Evolutionary conservation across 92 coral and sea anemone genomes (phyloP), one percentile per base, ranked within the genome.

Genomic region (Epizoanthus illoricatus): DNA sequence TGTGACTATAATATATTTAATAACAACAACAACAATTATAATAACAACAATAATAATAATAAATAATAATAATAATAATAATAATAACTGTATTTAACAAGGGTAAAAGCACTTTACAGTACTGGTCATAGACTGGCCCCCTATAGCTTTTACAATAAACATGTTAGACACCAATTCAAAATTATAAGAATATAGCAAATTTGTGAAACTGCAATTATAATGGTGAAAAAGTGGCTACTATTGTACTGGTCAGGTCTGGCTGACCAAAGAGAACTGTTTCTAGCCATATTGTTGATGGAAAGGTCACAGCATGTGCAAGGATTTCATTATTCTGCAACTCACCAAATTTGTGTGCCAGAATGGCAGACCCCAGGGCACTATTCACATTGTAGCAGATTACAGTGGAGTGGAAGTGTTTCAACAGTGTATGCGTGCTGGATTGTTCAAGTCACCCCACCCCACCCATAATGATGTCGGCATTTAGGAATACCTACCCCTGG

Each of bases 301-400:
- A 52, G 9, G 3, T 10, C 10, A 6, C 42, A 23, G 36, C 71
- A 7, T 16, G n/a, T 7, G 11, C 20, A 65, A 23, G 11, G 12
- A 39, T 66, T 66, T 12, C 7, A 28, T 66, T 65, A 21, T 18
- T 65, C 24, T 67, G 13, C 9, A 41, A 67, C 45, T 33, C 33
- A 67, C 6, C 33, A 28, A 67, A 67, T 67, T 24, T 65, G 43
- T 2, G 43, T 21, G 70, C 49, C 49, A 43, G 49, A 43, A 43
- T 43, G 49, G 49, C 3, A 5, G 49, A 92, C 95, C 80, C 97
- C 97, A 1, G 94, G 97, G 62, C 82, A 78, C 47, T 87, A 85
- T 13, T 85, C 86, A 11, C 81, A 85, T 60, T 72, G 88, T n/a
- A 91, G 93, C 17, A 92, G 23, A 81, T 92, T 93, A 69, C 85